Base-by-base conservation (phyloP, 1,140 invertebrate species). In the Drosophila jambulina region DNA sequence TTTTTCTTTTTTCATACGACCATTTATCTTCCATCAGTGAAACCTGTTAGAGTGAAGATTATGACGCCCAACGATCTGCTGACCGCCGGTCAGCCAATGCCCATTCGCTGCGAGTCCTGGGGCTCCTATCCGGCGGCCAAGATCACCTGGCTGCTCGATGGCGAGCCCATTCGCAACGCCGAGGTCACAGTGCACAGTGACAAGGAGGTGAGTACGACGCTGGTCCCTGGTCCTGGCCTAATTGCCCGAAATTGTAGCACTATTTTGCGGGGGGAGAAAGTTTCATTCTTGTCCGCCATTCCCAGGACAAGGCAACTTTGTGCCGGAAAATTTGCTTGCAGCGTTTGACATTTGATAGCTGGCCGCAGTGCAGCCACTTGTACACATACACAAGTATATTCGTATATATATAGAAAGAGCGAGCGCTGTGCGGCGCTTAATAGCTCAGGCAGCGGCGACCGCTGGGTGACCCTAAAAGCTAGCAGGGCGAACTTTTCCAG, bases 51-150 rank as follows among this genome's bases (percentile, higher is more conserved):
- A 56, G 96, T 96, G 10, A 95, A 95, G 82, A 96, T 96, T 34
- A 91, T 94, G 19, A 93, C 95, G 25, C 94, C 93, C 34, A 95
- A 95, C 61, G 94, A 95, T 45, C 92, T 95, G 49, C 93, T 96
- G 58, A 94, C 94, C 27, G 95, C 94, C 2, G 95, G 94, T 3
- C 94, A 95, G 75, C 93, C 94, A 4, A 94, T 96, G 71, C 94
- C 94, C 51, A 93, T 96, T 17, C 93, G 94, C 68, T 97, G 96
- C 91, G 95, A 96, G 82, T 95, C 95, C 56, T 95, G 94, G 92
- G 96, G 96, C 32, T 96, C 96, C 23, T 94, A 95, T 90, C 96
- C 96, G 10, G 94, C 96, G 21, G 96, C 96, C 15, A 95, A 95
- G 79, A 94, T 97, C 61, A 93, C 95, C 53, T 97, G 96, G 96